These are phyloP conservation scores for Notamacropus eugenii DNA, from an alignment of 2,797 vertebrate genomes.

Conservation along the genomic window DNA sequence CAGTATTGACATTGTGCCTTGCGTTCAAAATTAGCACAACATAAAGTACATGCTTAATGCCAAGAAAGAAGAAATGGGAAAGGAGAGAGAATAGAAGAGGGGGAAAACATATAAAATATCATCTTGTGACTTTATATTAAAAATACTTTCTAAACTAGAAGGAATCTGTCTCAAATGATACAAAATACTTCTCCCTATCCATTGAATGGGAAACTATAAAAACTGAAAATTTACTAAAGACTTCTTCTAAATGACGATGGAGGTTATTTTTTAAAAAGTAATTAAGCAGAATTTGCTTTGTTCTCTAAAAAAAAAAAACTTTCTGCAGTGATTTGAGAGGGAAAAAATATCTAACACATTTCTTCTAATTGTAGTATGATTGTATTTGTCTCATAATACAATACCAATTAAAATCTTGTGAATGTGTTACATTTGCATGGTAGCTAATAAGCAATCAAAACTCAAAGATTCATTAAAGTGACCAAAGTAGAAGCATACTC, in stretches of 20 bases:
- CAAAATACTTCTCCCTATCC: not conserved
- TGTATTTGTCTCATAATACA: slow-evolving; percentile 77
- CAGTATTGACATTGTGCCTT: not conserved
- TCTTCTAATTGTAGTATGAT: slow-evolving; percentile 67
- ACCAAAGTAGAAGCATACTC: slow-evolving; percentile 77
- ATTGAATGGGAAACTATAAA: not conserved
- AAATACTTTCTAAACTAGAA: not conserved
- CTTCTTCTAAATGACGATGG: slow-evolving; percentile 53
- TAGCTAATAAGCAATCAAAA: slow-evolving; percentile 80
- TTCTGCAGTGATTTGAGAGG: not conserved
- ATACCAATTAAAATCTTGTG: slow-evolving; percentile 79
- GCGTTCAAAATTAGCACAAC: not conserved
- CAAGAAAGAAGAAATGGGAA: not conserved
- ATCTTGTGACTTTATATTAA: not conserved
- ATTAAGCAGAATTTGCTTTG: slow-evolving; percentile 67
- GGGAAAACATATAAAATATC: not conserved
- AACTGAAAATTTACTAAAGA: slow-evolving; percentile 60
- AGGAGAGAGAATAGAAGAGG: not conserved
- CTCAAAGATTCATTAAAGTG: slow-evolving; percentile 80
- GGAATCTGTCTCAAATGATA: not conserved
- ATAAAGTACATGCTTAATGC: not conserved
- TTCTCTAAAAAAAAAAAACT: slow-evolving; percentile 68
- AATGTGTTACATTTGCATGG: slow-evolving; percentile 71
- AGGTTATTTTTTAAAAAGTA: slow-evolving; percentile 63
- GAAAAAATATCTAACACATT: slow-evolving; percentile 14